Evolutionary conservation across 2,888 invertebrate genomes (phyloP).

Genomic region (Tinea trinotella): DNA sequence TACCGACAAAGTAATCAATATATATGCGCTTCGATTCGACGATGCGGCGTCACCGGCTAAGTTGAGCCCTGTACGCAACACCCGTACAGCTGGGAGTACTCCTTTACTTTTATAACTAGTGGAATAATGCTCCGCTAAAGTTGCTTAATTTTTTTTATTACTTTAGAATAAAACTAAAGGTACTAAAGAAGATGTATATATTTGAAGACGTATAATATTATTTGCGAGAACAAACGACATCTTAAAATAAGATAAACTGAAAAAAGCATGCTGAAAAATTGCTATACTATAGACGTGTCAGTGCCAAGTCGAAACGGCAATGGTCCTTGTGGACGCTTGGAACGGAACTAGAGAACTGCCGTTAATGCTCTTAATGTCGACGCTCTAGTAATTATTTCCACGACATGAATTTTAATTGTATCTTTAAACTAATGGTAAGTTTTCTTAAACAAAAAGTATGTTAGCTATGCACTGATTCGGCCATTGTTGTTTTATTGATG

Average conservation of each 20-base stretch:
- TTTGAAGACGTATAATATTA: too few relatives aligned
- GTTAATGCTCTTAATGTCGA: slow-evolving; percentile 17
- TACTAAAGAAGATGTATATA: too few relatives aligned
- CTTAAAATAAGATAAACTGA: background rate
- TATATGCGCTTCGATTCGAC: too few relatives aligned
- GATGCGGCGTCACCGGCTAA: too few relatives aligned
- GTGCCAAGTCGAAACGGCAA: slow-evolving; percentile 3
- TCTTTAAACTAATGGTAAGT: slow-evolving; percentile 3
- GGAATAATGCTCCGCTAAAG: too few relatives aligned
- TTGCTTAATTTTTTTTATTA: too few relatives aligned
- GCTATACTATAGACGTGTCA: background rate
- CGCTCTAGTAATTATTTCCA: slow-evolving; percentile 16
- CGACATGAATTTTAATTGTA: slow-evolving; percentile 15
- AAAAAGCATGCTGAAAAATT: background rate
- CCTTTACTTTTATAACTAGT: too few relatives aligned
- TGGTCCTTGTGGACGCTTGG: background rate
- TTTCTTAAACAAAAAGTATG: slow-evolving; percentile 10
- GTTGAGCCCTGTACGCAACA: too few relatives aligned
- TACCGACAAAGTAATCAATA: too few relatives aligned
- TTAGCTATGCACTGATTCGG: slow-evolving; percentile 1
- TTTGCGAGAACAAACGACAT: background rate
- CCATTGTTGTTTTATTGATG: too few relatives aligned
- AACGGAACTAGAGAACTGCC: slow-evolving; percentile 11
- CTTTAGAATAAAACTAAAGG: too few relatives aligned
- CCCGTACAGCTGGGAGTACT: too few relatives aligned